phyloP scores from a whole-genome alignment of 1,140 invertebrate genomes.

The Eriosoma lanigerum region DNA sequence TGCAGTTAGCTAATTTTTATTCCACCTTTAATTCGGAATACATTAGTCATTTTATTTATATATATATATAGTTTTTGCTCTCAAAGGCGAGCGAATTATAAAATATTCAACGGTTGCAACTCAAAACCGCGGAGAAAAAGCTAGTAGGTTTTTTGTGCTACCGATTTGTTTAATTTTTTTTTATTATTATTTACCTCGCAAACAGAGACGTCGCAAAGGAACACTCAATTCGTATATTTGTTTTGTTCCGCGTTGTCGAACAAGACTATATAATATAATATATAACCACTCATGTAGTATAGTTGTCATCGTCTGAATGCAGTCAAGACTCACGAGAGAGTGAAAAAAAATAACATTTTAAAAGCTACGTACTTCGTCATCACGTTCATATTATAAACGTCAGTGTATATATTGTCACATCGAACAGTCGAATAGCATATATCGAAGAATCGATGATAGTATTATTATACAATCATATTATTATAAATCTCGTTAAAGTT shows the following conservation, averaged over 20 bases:
- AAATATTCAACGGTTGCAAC: neutral
- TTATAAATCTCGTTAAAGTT: too few species aligned
- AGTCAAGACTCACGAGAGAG: neutral
- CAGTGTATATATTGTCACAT: too few species aligned
- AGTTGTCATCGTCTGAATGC: neutral
- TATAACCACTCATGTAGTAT: too few species aligned
- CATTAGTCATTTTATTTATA: too few species aligned
- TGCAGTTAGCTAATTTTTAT: neutral
- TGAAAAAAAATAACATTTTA: neutral
- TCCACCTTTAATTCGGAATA: neutral
- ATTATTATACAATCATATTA: too few species aligned
- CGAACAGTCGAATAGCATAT: too few species aligned
- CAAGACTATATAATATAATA: neutral
- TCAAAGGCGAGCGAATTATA: neutral
- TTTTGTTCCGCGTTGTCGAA: neutral
- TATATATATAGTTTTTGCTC: too few species aligned
- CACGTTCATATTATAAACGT: neutral
- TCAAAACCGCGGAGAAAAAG: too few species aligned
- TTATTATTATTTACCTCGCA: neutral
- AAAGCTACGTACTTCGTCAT: neutral
- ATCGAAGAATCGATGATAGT: too few species aligned
- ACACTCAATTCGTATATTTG: neutral
- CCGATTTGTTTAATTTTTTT: conserved; percentile 24
- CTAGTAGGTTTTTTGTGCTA: neutral
- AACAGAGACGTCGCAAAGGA: neutral